Evolutionary conservation across 64 coral and sea anemone genomes (phyloP).

Genomic region (Orbicella faveolata): DNA sequence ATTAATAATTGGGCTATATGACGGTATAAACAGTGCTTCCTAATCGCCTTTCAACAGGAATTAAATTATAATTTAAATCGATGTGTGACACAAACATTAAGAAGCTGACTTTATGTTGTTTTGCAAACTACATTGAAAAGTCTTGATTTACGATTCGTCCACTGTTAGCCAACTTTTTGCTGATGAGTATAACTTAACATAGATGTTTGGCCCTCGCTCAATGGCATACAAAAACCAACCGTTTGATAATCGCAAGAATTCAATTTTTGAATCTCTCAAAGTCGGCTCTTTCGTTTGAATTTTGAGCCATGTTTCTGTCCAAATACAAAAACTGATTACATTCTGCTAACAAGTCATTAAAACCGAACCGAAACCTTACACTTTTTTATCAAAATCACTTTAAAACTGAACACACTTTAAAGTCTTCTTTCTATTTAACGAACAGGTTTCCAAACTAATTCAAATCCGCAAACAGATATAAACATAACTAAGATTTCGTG

Average conservation of each 20-base stretch:
- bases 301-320: not conserved
- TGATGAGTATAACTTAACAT: not conserved
- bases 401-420: not conserved
- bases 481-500: conserved; percentile 3
- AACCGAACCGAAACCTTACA: not conserved
- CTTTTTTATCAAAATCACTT: not conserved
- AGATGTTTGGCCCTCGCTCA: no score
- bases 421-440: not conserved
- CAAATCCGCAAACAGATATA: not conserved
- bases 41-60: conserved; percentile 30
- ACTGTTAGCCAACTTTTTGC: not conserved
- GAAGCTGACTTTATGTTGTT: not conserved
- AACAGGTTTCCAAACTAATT: not conserved
- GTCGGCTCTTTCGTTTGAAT: not conserved
- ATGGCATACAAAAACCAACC: no score
- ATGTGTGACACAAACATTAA: not conserved
- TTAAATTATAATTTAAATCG: conserved; percentile 36
- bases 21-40: not conserved
- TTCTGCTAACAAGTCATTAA: not conserved
- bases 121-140: not conserved
- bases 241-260: no score
- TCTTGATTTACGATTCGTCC: not conserved
- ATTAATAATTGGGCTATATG: not conserved
- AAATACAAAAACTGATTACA: not conserved
- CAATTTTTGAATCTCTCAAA: not conserved